phyloP scores from a whole-genome alignment of 92 coral and sea anemone species.

The Heteractis magnifica region DNA sequence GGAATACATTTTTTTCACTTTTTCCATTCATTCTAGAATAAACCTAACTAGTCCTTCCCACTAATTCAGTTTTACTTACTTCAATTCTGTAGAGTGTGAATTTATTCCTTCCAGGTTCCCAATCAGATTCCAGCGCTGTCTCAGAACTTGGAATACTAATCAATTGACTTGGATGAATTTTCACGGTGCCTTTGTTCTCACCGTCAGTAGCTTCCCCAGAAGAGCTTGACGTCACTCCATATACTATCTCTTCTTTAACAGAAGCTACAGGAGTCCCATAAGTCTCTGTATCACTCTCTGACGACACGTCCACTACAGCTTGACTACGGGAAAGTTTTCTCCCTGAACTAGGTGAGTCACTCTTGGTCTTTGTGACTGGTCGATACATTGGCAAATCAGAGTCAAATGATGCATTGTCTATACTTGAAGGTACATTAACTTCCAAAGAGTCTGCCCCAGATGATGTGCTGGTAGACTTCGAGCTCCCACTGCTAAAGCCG shows the following conservation, averaged over 20 bases:
- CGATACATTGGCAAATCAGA: conserved; percentile 25
- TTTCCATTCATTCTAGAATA: too few relatives aligned
- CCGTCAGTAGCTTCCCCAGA: neutral
- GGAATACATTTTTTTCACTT: too few relatives aligned
- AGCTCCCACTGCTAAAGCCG: conserved; percentile 54
- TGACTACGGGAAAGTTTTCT: conserved; percentile 67
- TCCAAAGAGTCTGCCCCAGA: conserved; percentile 54
- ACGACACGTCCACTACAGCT: conserved; percentile 58
- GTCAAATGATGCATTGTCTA: conserved; percentile 23
- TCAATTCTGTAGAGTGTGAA: conserved; percentile 86
- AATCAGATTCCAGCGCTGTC: conserved; percentile 65
- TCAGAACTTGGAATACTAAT: conserved; percentile 79
- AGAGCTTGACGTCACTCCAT: conserved; percentile 25
- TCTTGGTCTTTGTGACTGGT: neutral
- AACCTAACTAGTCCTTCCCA: too few relatives aligned
- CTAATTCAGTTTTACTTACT: conserved; percentile 39
- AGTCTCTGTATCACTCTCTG: conserved; percentile 75
- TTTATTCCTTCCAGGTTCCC: conserved; percentile 85
- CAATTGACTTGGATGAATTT: conserved; percentile 81
- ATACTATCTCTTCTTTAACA: conserved; percentile 42
- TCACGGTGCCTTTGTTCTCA: conserved; percentile 23
- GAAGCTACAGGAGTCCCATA: conserved; percentile 48
- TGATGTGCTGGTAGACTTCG: conserved; percentile 49
- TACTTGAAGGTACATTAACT: conserved; percentile 24
- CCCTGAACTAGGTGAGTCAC: conserved; percentile 17